Percentiles rank a stretch among this genome's conserved stretches.
phyloP scores from a whole-genome alignment of 1,140 invertebrate species.

The Orussus abietinus region DNA sequence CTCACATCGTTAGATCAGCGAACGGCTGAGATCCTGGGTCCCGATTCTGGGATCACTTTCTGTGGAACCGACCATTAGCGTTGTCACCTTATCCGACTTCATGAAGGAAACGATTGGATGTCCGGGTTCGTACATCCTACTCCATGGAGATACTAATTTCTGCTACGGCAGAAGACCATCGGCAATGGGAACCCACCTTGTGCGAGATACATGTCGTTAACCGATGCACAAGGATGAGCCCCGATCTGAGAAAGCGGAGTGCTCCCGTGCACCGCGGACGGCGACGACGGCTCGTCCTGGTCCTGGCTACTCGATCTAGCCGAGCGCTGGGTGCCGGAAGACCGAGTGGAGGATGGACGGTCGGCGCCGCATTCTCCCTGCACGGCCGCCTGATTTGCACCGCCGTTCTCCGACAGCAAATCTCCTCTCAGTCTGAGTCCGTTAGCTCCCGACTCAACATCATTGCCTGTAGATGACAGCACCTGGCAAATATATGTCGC shows the following conservation, averaged over 20 bases:
- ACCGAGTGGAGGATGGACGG: slow-evolving; percentile 51
- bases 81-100: no score
- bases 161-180: no score
- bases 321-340: slow-evolving; percentile 50
- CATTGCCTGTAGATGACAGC: slow-evolving; percentile 59
- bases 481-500: slow-evolving; percentile 59
- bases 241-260: slow-evolving; percentile 85
- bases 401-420: slow-evolving; percentile 44
- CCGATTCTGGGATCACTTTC: no score
- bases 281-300: slow-evolving; percentile 47
- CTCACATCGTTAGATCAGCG: no score
- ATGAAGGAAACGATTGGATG: no score
- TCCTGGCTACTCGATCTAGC: slow-evolving; percentile 45
- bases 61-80: no score
- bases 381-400: slow-evolving; percentile 26
- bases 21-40: no score
- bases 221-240: slow-evolving; percentile 55
- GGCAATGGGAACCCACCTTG: slow-evolving; percentile 48
- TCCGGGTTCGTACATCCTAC: no score
- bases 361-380: slow-evolving; percentile 39
- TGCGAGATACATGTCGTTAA: slow-evolving; percentile 53
- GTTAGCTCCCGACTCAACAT: slow-evolving; percentile 57
- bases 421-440: slow-evolving; percentile 54
- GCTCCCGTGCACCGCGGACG: slow-evolving; percentile 68
- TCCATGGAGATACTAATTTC: no score